Evolutionary conservation across 2,888 invertebrate species (phyloP).

Genomic region (Norana najaformis): DNA sequence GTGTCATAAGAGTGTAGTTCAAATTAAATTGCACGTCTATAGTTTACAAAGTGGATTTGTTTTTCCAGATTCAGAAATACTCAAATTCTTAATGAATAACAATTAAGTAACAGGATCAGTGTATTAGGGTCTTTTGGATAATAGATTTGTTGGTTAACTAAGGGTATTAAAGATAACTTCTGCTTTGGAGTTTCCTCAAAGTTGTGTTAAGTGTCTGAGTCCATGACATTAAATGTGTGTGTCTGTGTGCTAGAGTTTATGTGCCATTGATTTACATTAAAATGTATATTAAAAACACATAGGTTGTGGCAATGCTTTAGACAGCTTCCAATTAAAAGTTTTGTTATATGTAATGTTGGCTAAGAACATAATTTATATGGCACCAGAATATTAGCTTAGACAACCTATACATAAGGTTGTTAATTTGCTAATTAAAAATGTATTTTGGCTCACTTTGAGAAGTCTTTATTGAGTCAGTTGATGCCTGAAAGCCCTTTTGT

Average conservation of each 20-base stretch:
- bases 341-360: not conserved
- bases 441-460: not conserved
- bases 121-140: not conserved
- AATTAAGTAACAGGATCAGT: not conserved
- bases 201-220: not conserved
- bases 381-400: not conserved
- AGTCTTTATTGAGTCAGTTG: not conserved
- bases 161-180: not conserved
- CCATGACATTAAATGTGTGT: no score
- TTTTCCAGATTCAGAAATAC: not conserved
- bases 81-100: not conserved
- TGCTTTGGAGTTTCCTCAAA: not conserved
- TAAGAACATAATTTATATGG: not conserved
- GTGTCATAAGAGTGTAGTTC: not conserved
- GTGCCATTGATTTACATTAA: not conserved
- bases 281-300: not conserved
- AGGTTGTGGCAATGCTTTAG: not conserved
- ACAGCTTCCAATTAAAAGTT: not conserved
- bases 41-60: not conserved
- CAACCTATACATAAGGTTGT: not conserved
- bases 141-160: not conserved
- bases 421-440: not conserved
- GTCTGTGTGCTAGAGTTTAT: not conserved
- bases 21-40: not conserved
- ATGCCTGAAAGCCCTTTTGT: not conserved